Base-by-base conservation (phyloP, 2,797 vertebrate species). In the Sebastes variabilis region DNA sequence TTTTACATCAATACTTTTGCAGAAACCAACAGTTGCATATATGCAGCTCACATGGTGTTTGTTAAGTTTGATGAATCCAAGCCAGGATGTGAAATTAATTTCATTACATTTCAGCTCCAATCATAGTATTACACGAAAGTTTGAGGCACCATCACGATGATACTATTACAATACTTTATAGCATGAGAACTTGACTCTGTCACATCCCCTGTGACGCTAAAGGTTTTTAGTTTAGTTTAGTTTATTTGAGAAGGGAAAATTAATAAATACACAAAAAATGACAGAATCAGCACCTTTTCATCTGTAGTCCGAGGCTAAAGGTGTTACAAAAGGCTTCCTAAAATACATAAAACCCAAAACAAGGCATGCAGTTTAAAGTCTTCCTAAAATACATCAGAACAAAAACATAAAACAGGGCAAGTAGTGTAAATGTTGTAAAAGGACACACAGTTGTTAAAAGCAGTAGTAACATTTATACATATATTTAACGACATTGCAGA, bases 271-370 rank as follows among this genome's bases (percentile, higher is more conserved):
- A 20, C 42, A 46, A 46, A 46, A 0, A 46, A 46, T 20, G 3
- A 0, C 16, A 46, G 16, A 46, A 46, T 46, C 1, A 46, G 42
- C 42, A 0, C 0, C 8, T 46, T 46, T 18, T 46, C 0, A 18
- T 46, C 16, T 46, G 7, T 20, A 46, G 42, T 46, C 16, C 42
- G 1, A 8, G 42, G 16, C 16, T 0, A 18, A 16, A 46, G 42
- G 42, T 20, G 16, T 0, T 46, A 46, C 16, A 46, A 18, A 20
- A 46, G 42, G 42, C 42, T 20, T 46, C 12, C 55, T n/a, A 52
- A 52, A 52, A n/a, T 52, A 20, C 20, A n/a, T n/a, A 20, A 52
- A n/a, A 52, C 20, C 49, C 0, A 52, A 0, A 42, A 42, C 38
- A 18, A 16, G 38, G 38, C 38, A 16, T 42, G 38, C 14, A 1